Conservation (phyloP, 2,797 vertebrate species). For the Oreonectes daqikongensis region DNA sequence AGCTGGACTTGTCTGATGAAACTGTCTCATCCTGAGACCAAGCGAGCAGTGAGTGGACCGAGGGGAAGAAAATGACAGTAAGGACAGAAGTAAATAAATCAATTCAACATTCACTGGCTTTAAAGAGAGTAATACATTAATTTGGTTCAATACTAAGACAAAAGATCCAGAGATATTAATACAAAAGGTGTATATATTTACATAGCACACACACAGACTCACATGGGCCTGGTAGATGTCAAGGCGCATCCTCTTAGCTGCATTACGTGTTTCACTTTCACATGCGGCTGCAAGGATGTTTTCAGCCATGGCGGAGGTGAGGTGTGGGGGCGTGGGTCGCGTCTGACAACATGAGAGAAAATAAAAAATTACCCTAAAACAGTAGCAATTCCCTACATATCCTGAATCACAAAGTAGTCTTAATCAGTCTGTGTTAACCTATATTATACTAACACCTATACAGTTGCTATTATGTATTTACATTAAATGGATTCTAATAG, state of each 20-base stretch:
- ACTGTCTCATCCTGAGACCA: slow-evolving; percentile 85
- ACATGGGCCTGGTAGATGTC: slow-evolving; percentile 88
- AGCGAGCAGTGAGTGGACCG: slow-evolving; percentile 11
- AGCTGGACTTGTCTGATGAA: slow-evolving; percentile 83
- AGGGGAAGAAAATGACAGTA: slow-evolving; percentile 1
- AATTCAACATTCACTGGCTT: not conserved
- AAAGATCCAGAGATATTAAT: not conserved
- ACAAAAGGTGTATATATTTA: not conserved
- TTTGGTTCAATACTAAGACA: not conserved
- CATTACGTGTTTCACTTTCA: slow-evolving; percentile 95
- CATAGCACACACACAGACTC: slow-evolving; percentile 51
- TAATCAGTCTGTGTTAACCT: not conserved
- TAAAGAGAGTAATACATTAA: not conserved
- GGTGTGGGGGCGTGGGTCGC: slow-evolving; percentile 93
- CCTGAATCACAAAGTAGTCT: no score
- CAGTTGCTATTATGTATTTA: no score
- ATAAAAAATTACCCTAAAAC: slow-evolving; percentile 20
- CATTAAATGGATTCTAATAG: not conserved
- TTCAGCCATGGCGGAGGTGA: slow-evolving; percentile 99
- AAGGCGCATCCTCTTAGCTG: slow-evolving; percentile 97
- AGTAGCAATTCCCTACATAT: not conserved
- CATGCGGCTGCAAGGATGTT: slow-evolving; percentile 97
- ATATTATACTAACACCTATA: not conserved
- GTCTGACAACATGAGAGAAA: slow-evolving; percentile 74
- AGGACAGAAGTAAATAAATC: no score